Percentiles rank a stretch among this genome's conserved stretches.
Conservation (phyloP, 2,797 vertebrate species). For the Apodemus agrarius region DNA sequence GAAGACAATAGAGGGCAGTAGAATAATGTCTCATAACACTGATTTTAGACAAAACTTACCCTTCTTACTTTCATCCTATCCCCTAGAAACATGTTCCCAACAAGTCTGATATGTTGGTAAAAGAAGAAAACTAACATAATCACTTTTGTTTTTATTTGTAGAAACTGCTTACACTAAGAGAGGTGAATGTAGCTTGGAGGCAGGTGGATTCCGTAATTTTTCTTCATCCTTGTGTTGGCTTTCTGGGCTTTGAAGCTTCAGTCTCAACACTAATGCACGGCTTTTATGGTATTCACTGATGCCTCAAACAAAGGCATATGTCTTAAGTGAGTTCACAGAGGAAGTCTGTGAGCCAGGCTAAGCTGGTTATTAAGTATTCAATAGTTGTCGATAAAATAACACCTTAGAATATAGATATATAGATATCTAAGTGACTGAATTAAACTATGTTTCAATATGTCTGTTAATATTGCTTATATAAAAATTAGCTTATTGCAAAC, state of each 20-base stretch:
- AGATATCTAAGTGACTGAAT: not conserved
- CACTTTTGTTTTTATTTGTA: slow-evolving; percentile 59
- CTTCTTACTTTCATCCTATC: slow-evolving; percentile 26
- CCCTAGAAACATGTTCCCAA: not conserved
- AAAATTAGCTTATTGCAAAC: not conserved
- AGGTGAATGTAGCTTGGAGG: not conserved
- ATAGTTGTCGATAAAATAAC: slow-evolving; percentile 3
- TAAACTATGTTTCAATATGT: slow-evolving; percentile 19
- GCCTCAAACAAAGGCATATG: not conserved
- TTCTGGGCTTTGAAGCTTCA: not conserved
- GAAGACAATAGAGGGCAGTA: slow-evolving; percentile 80
- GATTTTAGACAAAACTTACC: slow-evolving; percentile 61
- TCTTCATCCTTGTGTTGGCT: slow-evolving; percentile 7
- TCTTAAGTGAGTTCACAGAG: not conserved
- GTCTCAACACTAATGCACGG: not conserved
- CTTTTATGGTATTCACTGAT: slow-evolving; percentile 27
- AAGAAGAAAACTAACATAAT: slow-evolving; percentile 7
- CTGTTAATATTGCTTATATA: not conserved
- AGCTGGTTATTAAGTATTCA: not conserved
- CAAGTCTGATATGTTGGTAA: slow-evolving; percentile 5
- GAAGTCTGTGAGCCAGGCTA: not conserved
- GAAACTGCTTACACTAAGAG: not conserved
- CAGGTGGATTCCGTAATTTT: not conserved
- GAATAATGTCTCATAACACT: slow-evolving; percentile 60
- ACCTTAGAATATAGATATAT: not conserved